A percentile compares a stretch with the other conserved stretches of the same genome.
Conservation (phyloP, 2,797 vertebrate species). For the Phaenicophaeus curvirostris region DNA sequence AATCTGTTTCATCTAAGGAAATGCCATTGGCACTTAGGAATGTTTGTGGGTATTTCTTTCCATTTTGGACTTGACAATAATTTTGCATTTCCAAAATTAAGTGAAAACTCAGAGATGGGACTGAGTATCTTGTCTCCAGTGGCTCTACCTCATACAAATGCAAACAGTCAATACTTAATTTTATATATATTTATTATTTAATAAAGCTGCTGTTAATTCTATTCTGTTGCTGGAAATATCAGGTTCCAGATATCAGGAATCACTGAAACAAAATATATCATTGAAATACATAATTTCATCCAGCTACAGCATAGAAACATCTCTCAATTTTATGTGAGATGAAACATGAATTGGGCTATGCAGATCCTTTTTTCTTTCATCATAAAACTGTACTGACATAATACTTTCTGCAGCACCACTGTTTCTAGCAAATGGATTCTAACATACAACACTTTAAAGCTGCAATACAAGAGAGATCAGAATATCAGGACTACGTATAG, state of each 20-base stretch:
- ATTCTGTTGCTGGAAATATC: slow-evolving; percentile 64
- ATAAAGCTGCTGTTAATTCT: slow-evolving; percentile 55
- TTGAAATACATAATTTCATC: slow-evolving; percentile 45
- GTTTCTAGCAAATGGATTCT: slow-evolving; percentile 64
- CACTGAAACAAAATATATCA: neutral
- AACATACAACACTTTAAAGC: slow-evolving; percentile 77
- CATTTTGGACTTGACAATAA: neutral
- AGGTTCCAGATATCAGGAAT: slow-evolving; percentile 57
- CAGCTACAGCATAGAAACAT: slow-evolving; percentile 70
- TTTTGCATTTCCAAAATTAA: neutral
- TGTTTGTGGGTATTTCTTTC: accelerated
- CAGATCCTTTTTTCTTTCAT: slow-evolving; percentile 14
- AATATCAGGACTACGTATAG: neutral
- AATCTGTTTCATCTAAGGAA: neutral
- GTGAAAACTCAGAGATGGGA: neutral
- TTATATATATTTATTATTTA: neutral
- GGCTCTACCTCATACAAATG: slow-evolving; percentile 18
- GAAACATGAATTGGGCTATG: neutral
- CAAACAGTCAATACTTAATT: slow-evolving; percentile 49
- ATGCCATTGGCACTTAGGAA: neutral
- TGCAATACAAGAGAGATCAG: slow-evolving; percentile 77
- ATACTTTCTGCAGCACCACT: slow-evolving; percentile 69
- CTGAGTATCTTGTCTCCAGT: neutral
- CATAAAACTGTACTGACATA: slow-evolving; percentile 23
- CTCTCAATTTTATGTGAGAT: slow-evolving; percentile 6